Percentiles rank a stretch among this genome's conserved stretches.
Evolutionary conservation across 2,888 invertebrate genomes (phyloP).

Genomic region (Caenorhabditis becei): DNA sequence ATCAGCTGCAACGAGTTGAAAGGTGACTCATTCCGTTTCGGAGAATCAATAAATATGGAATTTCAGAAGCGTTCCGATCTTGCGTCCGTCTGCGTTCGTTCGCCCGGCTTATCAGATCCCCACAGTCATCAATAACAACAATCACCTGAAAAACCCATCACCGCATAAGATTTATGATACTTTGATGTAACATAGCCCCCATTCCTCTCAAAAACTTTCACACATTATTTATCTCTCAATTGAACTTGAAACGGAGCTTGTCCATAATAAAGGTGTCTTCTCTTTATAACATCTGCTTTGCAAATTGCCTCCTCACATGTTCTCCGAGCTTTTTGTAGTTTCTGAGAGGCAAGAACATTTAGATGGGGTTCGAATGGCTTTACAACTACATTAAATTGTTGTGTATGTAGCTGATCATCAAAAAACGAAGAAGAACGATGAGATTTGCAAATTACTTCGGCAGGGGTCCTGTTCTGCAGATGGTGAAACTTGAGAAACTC

Average conservation of each 20-base stretch:
- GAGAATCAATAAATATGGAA: background rate
- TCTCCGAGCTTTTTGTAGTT: conserved; percentile 18
- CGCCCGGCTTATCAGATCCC: conserved; percentile 70
- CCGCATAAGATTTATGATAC: conserved; percentile 77
- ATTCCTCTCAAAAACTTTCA: conserved; percentile 23
- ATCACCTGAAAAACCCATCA: conserved; percentile 59
- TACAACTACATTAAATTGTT: conserved; percentile 51
- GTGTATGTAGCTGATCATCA: conserved; percentile 23
- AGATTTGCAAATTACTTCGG: conserved; percentile 5
- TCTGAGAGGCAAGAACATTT: conserved; percentile 12
- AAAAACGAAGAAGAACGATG: conserved; percentile 4
- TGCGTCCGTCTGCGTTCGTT: conserved; percentile 73
- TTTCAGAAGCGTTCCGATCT: conserved; percentile 57
- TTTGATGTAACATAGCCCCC: conserved; percentile 66
- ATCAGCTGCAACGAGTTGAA: conserved; percentile 36
- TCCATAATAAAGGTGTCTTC: conserved; percentile 44
- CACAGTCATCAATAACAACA: conserved; percentile 57
- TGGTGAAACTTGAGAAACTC: too few species aligned
- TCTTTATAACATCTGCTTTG: conserved; percentile 28
- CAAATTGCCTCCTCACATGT: background rate
- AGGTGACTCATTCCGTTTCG: conserved; percentile 1
- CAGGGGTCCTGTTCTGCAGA: too few species aligned
- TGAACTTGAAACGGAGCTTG: conserved; percentile 50
- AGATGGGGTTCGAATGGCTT: conserved; percentile 37
- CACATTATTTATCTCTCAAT: background rate